Percentiles rank a stretch among this genome's conserved stretches.
These are phyloP conservation scores for Encarsia formosa DNA, from an alignment of 2,888 invertebrate species.

Conservation along the genomic window DNA sequence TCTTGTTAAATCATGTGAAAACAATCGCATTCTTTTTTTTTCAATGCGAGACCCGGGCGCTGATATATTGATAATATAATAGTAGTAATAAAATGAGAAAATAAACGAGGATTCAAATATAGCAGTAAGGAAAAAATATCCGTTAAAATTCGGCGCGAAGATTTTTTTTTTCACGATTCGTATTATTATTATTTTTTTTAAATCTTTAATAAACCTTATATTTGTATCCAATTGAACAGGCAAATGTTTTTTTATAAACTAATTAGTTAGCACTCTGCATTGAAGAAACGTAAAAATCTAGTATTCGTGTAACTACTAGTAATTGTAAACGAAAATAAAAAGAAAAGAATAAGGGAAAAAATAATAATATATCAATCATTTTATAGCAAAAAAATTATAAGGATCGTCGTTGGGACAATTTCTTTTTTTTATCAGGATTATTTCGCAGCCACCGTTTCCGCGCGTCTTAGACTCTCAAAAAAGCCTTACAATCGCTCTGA, in stretches of 20 bases:
- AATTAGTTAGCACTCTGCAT: conserved; percentile 44
- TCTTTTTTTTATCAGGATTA: conserved; percentile 39
- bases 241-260: conserved; percentile 26
- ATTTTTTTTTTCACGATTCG: conserved; percentile 7
- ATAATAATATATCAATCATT: conserved; percentile 43
- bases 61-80: conserved; percentile 20
- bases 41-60: conserved; percentile 23
- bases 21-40: conserved; percentile 27
- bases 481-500: too few species aligned
- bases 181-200: conserved; percentile 23
- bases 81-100: conserved; percentile 1
- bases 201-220: conserved; percentile 25
- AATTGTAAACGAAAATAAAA: conserved; percentile 41
- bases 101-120: conserved; percentile 21
- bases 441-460: conserved; percentile 39
- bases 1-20: conserved; percentile 29
- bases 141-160: conserved; percentile 19
- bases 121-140: conserved; percentile 12
- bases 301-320: conserved; percentile 39
- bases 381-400: conserved; percentile 37
- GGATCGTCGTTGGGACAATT: conserved; percentile 48
- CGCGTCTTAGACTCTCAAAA: too few species aligned
- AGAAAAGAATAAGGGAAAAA: too few species aligned
- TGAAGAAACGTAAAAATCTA: conserved; percentile 45
- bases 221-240: conserved; percentile 25